Evolutionary conservation across 2,888 invertebrate species (phyloP), one percentile per base, ranked within the genome.

Genomic region (Ypsolopha sequella): DNA sequence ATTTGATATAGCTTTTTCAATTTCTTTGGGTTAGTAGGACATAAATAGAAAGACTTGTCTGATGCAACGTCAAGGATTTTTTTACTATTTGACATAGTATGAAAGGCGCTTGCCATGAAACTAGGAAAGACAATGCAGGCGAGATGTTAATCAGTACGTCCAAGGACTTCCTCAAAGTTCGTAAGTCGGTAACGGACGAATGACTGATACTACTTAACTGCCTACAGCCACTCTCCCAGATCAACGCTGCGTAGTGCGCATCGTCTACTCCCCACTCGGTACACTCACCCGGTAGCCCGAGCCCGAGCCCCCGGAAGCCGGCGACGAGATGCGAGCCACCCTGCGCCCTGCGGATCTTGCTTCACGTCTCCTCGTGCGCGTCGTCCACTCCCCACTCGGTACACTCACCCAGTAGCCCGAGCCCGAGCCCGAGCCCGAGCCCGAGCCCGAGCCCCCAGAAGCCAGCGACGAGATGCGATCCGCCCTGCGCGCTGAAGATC

Each of bases 271-370:
- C 24, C 24, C 24, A 24, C 24, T 24, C 24, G 24, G 24, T 24
- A 24, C 11, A n/a, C 56, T 39, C 36, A 75, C 79, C 98, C 24
- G 96, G 85, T 48, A 99, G 73, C 6, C 99, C 99, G 69, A 97
- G 95, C 0, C 96, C 96, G 24, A 99, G 89, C 0, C 98, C 98
- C 69, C 95, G 95, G 55, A 98, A 78, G n/a, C 98, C 99, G 47
- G 95, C 95, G 50, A 93, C 88, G 14, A 96, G 79, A 73, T 96
- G 95, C 62, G 92, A 93, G 2, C 94, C 94, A 8, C 97, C 87
- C 0, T 96, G 96, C 66, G 87, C 88, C 38, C 88, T 85, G 54
- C 93, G 89, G 62, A 98, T 95, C 66, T 92, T 91, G 58, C 96
- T 92, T 14, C 98, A 88, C 51, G 93, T 92, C 79, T 96, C 95